Conservation (phyloP, 1,140 invertebrate genomes). For the Neodiprion pinetum region DNA sequence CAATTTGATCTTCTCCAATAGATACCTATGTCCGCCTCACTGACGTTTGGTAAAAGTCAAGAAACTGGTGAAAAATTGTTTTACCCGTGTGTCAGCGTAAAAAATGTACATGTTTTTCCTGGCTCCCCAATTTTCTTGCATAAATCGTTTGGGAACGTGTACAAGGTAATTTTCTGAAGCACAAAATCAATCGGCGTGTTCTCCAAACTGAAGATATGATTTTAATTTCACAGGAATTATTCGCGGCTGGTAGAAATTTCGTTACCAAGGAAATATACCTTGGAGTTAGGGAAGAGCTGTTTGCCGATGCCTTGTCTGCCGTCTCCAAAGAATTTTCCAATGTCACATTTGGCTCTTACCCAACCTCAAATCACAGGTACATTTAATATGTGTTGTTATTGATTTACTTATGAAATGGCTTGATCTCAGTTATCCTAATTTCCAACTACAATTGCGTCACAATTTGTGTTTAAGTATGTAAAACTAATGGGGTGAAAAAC, state of each 20-base stretch:
- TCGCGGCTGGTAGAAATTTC: constrained; percentile 52
- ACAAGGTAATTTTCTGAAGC: constrained; percentile 41
- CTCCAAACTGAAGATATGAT: constrained; percentile 14
- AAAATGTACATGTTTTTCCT: constrained; percentile 82
- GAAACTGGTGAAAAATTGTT: constrained; percentile 39
- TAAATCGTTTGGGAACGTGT: constrained; percentile 64
- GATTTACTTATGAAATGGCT: not conserved
- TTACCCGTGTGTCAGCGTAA: constrained; percentile 73
- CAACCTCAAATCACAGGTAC: constrained; percentile 57
- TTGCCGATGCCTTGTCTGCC: constrained; percentile 53
- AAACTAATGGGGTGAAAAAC: constrained; percentile 8
- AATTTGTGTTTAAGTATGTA: not conserved
- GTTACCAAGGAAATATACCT: constrained; percentile 56
- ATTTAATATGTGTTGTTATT: constrained; percentile 15
- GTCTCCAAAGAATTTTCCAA: constrained; percentile 58
- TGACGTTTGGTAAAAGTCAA: constrained; percentile 56
- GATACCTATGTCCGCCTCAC: constrained; percentile 57
- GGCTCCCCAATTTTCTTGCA: constrained; percentile 76
- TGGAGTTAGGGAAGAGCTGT: constrained; percentile 57
- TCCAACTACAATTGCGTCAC: too few relatives aligned
- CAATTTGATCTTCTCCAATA: constrained; percentile 33
- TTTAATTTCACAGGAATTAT: constrained; percentile 48
- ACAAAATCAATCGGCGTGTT: not conserved
- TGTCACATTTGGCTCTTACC: constrained; percentile 64
- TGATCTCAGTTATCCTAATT: too few relatives aligned